Percentiles rank a stretch among this genome's conserved stretches.
Evolutionary conservation across 2,888 invertebrate genomes (phyloP).

Genomic region (Noctua pronuba): DNA sequence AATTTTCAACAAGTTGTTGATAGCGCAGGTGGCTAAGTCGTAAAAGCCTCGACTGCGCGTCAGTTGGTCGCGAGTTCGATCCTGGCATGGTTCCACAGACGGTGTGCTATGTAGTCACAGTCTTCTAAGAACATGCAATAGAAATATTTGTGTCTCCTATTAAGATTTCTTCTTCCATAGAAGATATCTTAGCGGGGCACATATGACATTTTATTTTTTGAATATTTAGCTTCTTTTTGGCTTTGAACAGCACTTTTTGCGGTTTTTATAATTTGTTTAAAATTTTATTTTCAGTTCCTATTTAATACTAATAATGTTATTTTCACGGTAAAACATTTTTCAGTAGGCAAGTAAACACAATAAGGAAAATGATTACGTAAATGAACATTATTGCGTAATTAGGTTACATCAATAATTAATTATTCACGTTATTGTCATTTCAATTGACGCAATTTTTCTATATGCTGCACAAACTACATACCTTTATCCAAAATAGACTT

Average conservation of each 20-base stretch:
- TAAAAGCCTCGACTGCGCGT: constrained; percentile 18
- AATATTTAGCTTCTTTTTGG: neutral
- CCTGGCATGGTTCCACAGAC: constrained; percentile 86
- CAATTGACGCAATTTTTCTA: neutral
- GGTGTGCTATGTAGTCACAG: constrained; percentile 77
- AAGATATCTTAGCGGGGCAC: constrained; percentile 62
- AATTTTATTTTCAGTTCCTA: neutral
- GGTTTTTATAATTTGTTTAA: neutral
- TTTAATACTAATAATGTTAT: neutral
- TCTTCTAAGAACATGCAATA: constrained; percentile 88
- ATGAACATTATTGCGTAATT: constrained; percentile 14
- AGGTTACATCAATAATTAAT: neutral
- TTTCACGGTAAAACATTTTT: neutral
- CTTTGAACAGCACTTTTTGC: constrained; percentile 10
- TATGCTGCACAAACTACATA: neutral
- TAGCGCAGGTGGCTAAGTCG: constrained; percentile 40
- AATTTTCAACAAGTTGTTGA: constrained; percentile 38
- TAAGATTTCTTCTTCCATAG: constrained; percentile 73
- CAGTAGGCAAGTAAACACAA: neutral
- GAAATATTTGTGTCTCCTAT: constrained; percentile 71
- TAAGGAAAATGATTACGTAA: constrained; percentile 27
- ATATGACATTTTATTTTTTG: constrained; percentile 57
- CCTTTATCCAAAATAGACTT: constrained; percentile 1
- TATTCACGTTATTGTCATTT: neutral
- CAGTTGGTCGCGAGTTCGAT: constrained; percentile 74